Conservation (phyloP, 2,888 invertebrate species). For the Drosophila gaucha region DNA sequence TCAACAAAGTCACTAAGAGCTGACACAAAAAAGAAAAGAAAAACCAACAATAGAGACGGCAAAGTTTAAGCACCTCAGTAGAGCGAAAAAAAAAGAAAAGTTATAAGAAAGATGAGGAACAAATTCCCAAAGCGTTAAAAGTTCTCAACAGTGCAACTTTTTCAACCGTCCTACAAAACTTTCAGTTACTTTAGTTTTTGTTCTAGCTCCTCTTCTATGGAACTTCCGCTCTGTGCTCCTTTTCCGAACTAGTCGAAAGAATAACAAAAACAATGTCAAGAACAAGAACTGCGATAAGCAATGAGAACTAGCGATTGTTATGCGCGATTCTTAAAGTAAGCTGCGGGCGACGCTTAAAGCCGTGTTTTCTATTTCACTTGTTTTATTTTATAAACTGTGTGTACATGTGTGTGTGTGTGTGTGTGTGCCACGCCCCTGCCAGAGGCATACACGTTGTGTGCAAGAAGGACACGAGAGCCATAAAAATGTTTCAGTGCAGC, state of each 20-base stretch:
- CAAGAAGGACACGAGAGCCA: constrained; percentile 72
- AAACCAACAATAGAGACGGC: constrained; percentile 45
- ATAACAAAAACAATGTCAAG: constrained; percentile 62
- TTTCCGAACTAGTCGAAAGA: constrained; percentile 38
- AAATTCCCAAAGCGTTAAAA: constrained; percentile 60
- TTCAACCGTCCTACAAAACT: constrained; percentile 43
- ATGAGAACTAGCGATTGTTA: constrained; percentile 44
- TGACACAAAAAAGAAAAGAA: constrained; percentile 24
- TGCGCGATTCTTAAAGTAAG: constrained; percentile 51
- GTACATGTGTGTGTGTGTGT: not conserved
- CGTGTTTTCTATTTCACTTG: constrained; percentile 72
- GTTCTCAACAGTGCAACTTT: constrained; percentile 54
- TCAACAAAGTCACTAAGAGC: constrained; percentile 37
- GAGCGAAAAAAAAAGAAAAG: constrained; percentile 25
- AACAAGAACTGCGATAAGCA: constrained; percentile 40
- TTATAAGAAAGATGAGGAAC: constrained; percentile 23
- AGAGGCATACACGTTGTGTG: constrained; percentile 36
- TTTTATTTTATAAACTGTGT: constrained; percentile 6
- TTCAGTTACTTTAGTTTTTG: constrained; percentile 46
- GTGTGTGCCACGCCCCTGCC: constrained; percentile 40
- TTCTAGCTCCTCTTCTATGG: constrained; percentile 17
- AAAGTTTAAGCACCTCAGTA: constrained; percentile 67
- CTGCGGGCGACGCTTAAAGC: constrained; percentile 37
- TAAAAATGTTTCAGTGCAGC: constrained; percentile 68
- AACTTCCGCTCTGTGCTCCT: constrained; percentile 49